Evolutionary conservation across 2,888 invertebrate genomes (phyloP), one percentile per base, ranked within the genome.

Genomic region (Vanessa cardui): DNA sequence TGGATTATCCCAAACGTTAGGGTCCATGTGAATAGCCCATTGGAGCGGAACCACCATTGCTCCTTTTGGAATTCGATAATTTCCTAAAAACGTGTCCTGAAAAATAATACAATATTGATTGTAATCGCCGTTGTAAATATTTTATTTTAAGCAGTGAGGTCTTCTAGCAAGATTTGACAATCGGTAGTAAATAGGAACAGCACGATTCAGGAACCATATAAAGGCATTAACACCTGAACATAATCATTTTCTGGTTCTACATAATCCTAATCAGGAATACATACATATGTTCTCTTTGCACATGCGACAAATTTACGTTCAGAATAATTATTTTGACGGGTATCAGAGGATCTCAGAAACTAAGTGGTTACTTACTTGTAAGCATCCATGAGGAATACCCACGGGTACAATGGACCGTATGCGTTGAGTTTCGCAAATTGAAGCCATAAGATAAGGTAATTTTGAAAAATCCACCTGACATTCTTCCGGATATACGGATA

Each of bases 301-400:
- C 9, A 12, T 4, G 4, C 9, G 5, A 26, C 26, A 26, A 26
- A 39, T 9, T 39, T 39, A 2, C 33, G 33, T 39, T 9, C 8
- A 39, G 2, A 9, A 9, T 4, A 39, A 9, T 39, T 4, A 39
- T 5, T 26, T 26, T 26, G 26, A 26, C 26, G 26, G 26, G 5
- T 5, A 26, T 26, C 26, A 12, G 39, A 39, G 39, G 12, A 39
- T 39, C 3, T 39, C 39, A 39, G 12, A 39, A 21, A 8, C 1
- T 50, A 5, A 21, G 20, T 50, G 21, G 15, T 26, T 58, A 68
- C 76, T 67, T 79, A 92, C 92, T 80, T 90, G 82, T 12, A 87
- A 63, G 72, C 96, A 94, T 50, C 97, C 97, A 82, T 98, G 98
- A 8, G 98, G 97, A 74, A 98, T 96, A 5, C 98, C 98, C 44